Conservation (phyloP, 2,113 vertebrate species). For the Crotalus viridis region DNA sequence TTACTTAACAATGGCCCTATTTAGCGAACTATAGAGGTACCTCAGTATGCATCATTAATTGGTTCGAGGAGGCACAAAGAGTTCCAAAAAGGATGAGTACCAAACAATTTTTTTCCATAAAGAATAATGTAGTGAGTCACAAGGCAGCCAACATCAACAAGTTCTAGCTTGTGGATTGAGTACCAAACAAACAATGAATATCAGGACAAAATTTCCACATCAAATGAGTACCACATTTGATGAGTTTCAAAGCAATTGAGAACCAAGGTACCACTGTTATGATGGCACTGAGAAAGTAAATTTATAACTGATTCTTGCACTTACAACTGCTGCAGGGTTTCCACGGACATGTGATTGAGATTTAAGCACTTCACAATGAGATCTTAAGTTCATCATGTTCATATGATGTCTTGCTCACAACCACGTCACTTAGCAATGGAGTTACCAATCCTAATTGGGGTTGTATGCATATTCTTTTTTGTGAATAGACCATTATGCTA, state of each 20-base stretch:
- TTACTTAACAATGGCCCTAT: not conserved
- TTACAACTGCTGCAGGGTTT: not conserved
- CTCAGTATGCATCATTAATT: not conserved
- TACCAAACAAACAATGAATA: not conserved
- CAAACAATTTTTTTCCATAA: not conserved
- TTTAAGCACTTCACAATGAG: not conserved
- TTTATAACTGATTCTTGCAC: not conserved
- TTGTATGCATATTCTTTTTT: too few species aligned
- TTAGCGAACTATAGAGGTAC: not conserved
- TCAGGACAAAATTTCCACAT: not conserved
- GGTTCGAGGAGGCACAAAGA: not conserved
- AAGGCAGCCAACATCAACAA: not conserved
- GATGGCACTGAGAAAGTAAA: not conserved
- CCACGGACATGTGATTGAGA: not conserved
- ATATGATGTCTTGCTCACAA: too few species aligned
- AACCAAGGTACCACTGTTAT: not conserved
- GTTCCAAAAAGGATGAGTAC: not conserved
- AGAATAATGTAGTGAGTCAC: not conserved
- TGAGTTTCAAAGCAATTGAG: not conserved
- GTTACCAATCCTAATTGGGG: too few species aligned
- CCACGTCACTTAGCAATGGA: too few species aligned
- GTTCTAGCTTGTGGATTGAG: not conserved
- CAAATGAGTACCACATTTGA: not conserved
- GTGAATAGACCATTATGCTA: too few species aligned
- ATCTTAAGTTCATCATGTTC: not conserved